phyloP scores from a whole-genome alignment of 2,888 invertebrate genomes.

The Allolobophora icterica region DNA sequence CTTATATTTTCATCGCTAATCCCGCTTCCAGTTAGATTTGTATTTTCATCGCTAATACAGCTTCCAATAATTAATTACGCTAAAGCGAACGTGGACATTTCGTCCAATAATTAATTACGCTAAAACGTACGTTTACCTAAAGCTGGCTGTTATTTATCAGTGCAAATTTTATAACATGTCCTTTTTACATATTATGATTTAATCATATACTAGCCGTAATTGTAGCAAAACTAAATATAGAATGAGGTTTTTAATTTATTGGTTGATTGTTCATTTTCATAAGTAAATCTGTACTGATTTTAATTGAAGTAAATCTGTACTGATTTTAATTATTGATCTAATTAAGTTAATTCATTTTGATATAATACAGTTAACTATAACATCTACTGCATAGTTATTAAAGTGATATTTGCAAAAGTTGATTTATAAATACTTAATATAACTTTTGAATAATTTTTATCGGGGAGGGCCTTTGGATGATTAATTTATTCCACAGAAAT shows the following conservation, averaged over 20 bases:
- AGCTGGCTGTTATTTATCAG: too few species aligned
- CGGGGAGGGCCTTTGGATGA: slow-evolving; percentile 26
- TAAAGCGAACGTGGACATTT: too few species aligned
- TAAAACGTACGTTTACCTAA: too few species aligned
- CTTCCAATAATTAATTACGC: too few species aligned
- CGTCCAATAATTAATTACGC: too few species aligned
- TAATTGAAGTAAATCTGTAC: not conserved
- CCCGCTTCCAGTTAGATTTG: too few species aligned
- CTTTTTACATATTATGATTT: not conserved
- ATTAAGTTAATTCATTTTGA: not conserved
- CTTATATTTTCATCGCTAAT: too few species aligned
- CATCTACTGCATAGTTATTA: not conserved
- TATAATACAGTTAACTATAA: not conserved
- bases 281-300: not conserved
- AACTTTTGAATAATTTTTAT: not conserved
- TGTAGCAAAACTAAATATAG: not conserved
- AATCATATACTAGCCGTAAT: not conserved
- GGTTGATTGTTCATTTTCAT: not conserved
- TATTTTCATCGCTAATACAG: too few species aligned
- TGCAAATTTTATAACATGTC: not conserved
- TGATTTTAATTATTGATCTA: not conserved
- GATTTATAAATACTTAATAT: not conserved
- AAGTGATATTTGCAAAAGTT: not conserved
- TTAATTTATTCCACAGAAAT: slow-evolving; percentile 48
- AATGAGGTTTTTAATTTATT: not conserved